Conservation (phyloP, 30 jellyfish, hydroid and myxozoan species). For the Aurelia aurita complex sp. Pacific region DNA sequence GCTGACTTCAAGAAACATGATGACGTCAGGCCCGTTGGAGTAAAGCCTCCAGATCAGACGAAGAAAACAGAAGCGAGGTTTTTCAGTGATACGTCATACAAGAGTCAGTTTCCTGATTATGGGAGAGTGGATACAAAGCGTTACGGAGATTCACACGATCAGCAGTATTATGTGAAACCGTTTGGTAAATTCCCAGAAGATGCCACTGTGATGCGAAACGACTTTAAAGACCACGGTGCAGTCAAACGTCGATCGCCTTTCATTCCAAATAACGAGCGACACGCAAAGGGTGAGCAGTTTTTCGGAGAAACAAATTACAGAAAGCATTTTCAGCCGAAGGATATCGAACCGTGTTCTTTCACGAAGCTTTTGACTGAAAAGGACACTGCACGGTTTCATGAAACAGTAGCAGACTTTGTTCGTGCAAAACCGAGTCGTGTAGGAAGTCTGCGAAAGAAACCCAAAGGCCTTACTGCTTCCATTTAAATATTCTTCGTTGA, state of each 20-base stretch:
- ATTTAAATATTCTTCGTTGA: neutral
- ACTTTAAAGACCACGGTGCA: slow-evolving; percentile 39
- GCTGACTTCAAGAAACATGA: slow-evolving; percentile 62
- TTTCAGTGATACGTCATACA: slow-evolving; percentile 62
- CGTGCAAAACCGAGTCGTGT: slow-evolving; percentile 13
- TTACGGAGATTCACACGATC: slow-evolving; percentile 54
- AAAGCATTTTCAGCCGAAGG: slow-evolving; percentile 17
- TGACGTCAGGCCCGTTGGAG: slow-evolving; percentile 31
- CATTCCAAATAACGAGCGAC: slow-evolving; percentile 57
- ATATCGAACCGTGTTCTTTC: slow-evolving; percentile 45
- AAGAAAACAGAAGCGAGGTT: slow-evolving; percentile 43
- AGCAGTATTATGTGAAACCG: slow-evolving; percentile 61
- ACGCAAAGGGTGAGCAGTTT: slow-evolving; percentile 57
- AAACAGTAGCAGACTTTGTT: slow-evolving; percentile 4
- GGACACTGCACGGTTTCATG: slow-evolving; percentile 17
- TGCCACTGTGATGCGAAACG: slow-evolving; percentile 54
- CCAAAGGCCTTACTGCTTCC: slow-evolving; percentile 27
- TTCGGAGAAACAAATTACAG: slow-evolving; percentile 53
- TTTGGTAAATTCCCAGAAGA: slow-evolving; percentile 40
- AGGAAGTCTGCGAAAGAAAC: slow-evolving; percentile 8
- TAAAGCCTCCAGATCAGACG: slow-evolving; percentile 41
- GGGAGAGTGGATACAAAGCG: slow-evolving; percentile 39
- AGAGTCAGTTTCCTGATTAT: slow-evolving; percentile 54
- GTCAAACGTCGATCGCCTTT: slow-evolving; percentile 38
- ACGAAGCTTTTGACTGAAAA: slow-evolving; percentile 32